A percentile compares a stretch with the other conserved stretches of the same genome.
phyloP scores from a whole-genome alignment of 2,113 vertebrate species.

The Colinus virginianus region DNA sequence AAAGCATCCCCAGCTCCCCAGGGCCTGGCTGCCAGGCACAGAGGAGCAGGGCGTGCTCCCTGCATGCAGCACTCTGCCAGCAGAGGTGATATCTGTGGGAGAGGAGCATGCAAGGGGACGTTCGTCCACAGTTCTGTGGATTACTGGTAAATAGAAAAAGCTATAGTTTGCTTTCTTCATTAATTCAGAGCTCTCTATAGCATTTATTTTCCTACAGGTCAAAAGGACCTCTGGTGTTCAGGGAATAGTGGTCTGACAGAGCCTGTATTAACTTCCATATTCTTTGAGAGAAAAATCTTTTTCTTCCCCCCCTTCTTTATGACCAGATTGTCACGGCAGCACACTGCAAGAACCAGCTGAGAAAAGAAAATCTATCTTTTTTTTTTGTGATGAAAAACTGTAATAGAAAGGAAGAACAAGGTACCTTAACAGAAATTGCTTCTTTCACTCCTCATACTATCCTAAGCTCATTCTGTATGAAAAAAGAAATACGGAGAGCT shows the following conservation, averaged over 20 bases:
- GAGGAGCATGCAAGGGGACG: not conserved
- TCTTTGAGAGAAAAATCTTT: constrained; percentile 14
- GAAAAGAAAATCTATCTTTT: not conserved
- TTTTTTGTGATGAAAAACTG: not conserved
- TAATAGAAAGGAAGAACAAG: constrained; percentile 25
- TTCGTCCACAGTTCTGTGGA: not conserved
- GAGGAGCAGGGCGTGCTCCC: not conserved
- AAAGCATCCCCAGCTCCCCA: rapidly evolving
- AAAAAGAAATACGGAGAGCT: not conserved
- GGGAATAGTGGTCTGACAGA: constrained; percentile 21
- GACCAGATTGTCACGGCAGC: constrained; percentile 32
- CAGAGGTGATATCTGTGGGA: not conserved
- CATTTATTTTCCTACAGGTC: constrained; percentile 40
- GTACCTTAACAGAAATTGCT: constrained; percentile 34
- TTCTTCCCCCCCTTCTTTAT: not conserved
- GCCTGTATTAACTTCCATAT: constrained; percentile 31
- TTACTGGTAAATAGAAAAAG: constrained; percentile 21
- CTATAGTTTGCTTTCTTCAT: constrained; percentile 22
- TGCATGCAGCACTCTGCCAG: not conserved
- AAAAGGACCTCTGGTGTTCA: constrained; percentile 37
- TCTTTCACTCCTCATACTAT: not conserved
- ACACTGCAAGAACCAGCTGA: not conserved
- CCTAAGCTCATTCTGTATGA: not conserved
- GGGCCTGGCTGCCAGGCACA: not conserved
- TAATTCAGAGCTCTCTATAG: constrained; percentile 36